Percentiles rank a stretch among this genome's conserved stretches.
phyloP scores from a whole-genome alignment of 2,888 invertebrate genomes.

The Pocota personata region DNA sequence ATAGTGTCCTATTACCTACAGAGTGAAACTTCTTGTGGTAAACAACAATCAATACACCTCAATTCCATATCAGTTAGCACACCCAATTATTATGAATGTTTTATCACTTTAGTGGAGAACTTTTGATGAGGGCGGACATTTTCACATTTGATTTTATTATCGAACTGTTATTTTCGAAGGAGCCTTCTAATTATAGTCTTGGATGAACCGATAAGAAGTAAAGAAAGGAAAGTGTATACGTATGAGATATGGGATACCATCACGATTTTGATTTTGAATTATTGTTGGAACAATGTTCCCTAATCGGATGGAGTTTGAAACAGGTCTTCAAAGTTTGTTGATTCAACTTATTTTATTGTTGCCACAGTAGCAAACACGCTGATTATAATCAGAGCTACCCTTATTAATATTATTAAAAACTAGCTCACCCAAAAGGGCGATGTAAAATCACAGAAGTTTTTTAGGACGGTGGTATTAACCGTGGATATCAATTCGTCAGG shows the following conservation, averaged over 20 bases:
- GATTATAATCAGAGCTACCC: no score
- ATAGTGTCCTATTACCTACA: constrained; percentile 25
- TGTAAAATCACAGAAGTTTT: no score
- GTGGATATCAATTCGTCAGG: no score
- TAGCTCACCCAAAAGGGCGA: no score
- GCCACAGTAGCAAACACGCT: no score
- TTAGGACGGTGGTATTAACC: no score
- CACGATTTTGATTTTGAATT: not conserved
- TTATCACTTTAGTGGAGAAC: constrained; percentile 53
- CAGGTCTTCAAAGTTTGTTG: no score
- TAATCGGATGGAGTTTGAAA: no score
- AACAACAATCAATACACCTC: constrained; percentile 67
- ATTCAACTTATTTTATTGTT: no score
- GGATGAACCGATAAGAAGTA: not conserved
- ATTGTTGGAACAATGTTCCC: no score
- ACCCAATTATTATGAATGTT: constrained; percentile 66
- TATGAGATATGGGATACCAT: not conserved
- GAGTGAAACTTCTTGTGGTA: constrained; percentile 19
- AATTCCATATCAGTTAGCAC: constrained; percentile 61
- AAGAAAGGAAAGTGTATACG: not conserved
- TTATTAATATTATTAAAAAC: no score
- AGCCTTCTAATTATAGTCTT: constrained; percentile 24
- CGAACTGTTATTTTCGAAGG: not conserved
- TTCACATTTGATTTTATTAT: constrained; percentile 37
- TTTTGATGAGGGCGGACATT: constrained; percentile 33